Conservation (phyloP, 2,113 vertebrate genomes). For the Sterna hirundo region DNA sequence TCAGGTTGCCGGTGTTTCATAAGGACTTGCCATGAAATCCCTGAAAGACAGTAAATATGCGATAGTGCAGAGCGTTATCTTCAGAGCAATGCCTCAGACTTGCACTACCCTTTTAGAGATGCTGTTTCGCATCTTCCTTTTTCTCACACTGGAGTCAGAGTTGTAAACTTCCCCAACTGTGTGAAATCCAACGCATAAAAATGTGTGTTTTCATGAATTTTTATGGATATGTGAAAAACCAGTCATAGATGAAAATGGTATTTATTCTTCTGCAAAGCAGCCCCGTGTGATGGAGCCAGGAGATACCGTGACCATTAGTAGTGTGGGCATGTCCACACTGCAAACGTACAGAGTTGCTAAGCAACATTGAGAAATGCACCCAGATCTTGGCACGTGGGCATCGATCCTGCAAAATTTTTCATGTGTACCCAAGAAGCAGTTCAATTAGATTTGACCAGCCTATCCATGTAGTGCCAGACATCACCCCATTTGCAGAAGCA, state of each 20-base stretch:
- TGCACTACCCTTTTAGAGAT: background rate
- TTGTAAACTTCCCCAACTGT: background rate
- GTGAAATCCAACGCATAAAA: background rate
- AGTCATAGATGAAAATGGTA: background rate
- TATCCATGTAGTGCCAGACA: background rate
- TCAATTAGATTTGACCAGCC: background rate
- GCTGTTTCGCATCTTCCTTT: background rate
- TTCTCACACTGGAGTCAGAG: background rate
- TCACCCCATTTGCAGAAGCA: rapidly evolving
- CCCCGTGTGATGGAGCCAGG: background rate
- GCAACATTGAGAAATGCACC: background rate
- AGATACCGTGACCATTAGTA: background rate
- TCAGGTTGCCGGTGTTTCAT: background rate
- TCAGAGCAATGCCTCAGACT: background rate
- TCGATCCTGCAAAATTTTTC: background rate
- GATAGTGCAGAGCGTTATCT: rapidly evolving
- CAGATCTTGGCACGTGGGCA: background rate
- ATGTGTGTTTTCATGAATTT: background rate
- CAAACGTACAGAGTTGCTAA: background rate
- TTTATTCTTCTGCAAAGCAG: background rate
- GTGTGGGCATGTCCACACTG: background rate
- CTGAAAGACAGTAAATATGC: background rate
- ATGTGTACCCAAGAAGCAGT: background rate
- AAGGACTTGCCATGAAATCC: background rate
- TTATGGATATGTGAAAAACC: background rate